phyloP scores from a whole-genome alignment of 2,888 invertebrate genomes.

The Lucinisca nassula region DNA sequence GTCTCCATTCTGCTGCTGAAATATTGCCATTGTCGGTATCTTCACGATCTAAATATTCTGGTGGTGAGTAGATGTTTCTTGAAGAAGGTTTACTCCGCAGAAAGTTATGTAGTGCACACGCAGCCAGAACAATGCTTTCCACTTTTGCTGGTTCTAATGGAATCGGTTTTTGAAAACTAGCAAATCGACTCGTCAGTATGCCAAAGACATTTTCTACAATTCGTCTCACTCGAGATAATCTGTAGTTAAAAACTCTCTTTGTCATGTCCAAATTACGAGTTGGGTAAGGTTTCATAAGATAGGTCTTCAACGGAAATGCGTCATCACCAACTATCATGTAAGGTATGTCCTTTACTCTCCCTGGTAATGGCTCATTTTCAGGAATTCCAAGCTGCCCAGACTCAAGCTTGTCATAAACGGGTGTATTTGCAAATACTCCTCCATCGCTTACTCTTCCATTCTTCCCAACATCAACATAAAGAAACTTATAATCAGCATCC shows the following conservation, averaged over 20 bases:
- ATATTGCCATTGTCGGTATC: not conserved
- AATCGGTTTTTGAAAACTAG: conserved; percentile 16
- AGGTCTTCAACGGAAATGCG: conserved; percentile 50
- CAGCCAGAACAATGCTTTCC: conserved; percentile 20
- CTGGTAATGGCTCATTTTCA: not conserved
- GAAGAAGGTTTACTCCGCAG: conserved; percentile 3
- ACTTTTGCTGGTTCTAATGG: conserved; percentile 32
- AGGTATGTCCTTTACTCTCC: conserved; percentile 5
- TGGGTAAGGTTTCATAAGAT: conserved; percentile 67
- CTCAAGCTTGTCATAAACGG: not conserved
- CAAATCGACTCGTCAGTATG: conserved; percentile 12
- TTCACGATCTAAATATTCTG: conserved; percentile 19
- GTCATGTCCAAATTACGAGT: not conserved
- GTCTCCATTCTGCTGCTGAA: not conserved
- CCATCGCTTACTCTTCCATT: not conserved
- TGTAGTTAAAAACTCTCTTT: conserved; percentile 29
- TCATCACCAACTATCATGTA: conserved; percentile 38
- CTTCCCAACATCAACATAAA: not conserved
- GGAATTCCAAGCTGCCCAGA: not conserved
- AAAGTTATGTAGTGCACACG: conserved; percentile 41
- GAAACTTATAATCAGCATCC: not conserved
- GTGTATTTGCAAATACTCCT: not conserved
- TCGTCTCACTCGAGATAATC: conserved; percentile 22
- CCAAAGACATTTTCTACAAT: conserved; percentile 47
- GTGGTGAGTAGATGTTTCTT: not conserved